Evolutionary conservation across 2,888 invertebrate genomes (phyloP), one percentile per base, ranked within the genome.

Genomic region (Eutolmus rufibarbis): DNA sequence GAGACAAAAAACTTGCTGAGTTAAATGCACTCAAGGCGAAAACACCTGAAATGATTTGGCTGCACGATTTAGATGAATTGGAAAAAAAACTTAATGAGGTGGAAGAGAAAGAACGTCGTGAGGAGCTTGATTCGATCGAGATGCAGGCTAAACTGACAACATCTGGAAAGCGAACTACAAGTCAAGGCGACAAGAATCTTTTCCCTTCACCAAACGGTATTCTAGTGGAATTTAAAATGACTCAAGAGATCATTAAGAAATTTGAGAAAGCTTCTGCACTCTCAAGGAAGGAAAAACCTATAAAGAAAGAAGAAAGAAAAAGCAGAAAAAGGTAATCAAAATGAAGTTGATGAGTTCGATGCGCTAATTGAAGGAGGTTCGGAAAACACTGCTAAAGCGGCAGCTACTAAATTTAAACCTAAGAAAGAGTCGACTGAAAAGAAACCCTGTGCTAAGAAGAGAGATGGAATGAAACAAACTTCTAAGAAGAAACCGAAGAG

Each of bases 21-120:
- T 90, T 96, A 51, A 94, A 94, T 1, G 92, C 92, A 16, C 91
- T 96, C 74, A 95, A 95, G 90, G 93, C 93, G 1, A 98, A 97
- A 92, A 95, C 97, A 0, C 95, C 96, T 5, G 92, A 95, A 16
- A 95, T 96, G 91, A 92, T 99, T 57, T 99, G 99, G 98, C 94
- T 94, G 40, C 96, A 97, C 87, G 99, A 99, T 93, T 93, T 99
- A 87, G 97, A 97, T 90, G 94, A 93, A 5, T 94, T 98, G 76
- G 91, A 95, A 74, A 92, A 94, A 16, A 96, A 96, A 91, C 91
- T 96, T 34, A 94, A 95, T 74, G 95, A 96, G 89, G 93, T 97
- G 0, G 97, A 97, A 91, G 95, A 95, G 86, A 95, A 96, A 90
- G 97, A 97, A 91, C 92, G 94, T 0, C 94, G 95, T 7, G 96